Evolutionary conservation across 2,888 invertebrate genomes (phyloP).

Genomic region (Polydrusus tereticollis): DNA sequence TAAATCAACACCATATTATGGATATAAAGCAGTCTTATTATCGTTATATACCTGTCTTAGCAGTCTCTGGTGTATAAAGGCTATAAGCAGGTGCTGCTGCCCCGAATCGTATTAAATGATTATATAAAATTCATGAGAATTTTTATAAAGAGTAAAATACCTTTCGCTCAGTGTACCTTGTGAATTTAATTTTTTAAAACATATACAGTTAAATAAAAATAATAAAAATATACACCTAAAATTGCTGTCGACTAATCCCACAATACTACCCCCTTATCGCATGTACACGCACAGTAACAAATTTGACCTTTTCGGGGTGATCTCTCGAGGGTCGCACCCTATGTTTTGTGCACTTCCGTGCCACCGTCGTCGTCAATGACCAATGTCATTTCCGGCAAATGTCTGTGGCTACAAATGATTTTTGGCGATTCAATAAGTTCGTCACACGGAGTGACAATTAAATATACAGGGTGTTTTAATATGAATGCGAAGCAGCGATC

Average conservation of each 20-base stretch:
- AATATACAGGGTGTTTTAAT: no score
- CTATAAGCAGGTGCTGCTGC: no score
- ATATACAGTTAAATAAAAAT: not conserved
- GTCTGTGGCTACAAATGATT: conserved; percentile 27
- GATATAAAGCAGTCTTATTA: no score
- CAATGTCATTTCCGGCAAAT: conserved; percentile 49
- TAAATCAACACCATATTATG: no score
- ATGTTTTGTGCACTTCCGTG: conserved; percentile 37
- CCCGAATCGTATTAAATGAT: no score
- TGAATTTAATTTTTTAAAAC: no score
- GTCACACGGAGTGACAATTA: not conserved
- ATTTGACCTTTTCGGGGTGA: conserved; percentile 41
- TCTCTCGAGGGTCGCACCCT: conserved; percentile 41
- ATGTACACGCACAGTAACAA: conserved; percentile 11
- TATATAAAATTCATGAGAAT: no score
- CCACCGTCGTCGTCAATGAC: conserved; percentile 29
- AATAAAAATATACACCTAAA: not conserved
- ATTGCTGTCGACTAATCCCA: not conserved
- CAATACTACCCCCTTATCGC: not conserved
- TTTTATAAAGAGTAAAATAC: no score
- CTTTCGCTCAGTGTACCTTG: no score
- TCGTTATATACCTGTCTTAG: no score
- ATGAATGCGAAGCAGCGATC: no score
- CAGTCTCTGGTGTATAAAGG: no score
- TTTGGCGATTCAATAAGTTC: conserved; percentile 19